Base-by-base conservation (phyloP, 2,113 vertebrate genomes). In the Candoia aspera region DNA sequence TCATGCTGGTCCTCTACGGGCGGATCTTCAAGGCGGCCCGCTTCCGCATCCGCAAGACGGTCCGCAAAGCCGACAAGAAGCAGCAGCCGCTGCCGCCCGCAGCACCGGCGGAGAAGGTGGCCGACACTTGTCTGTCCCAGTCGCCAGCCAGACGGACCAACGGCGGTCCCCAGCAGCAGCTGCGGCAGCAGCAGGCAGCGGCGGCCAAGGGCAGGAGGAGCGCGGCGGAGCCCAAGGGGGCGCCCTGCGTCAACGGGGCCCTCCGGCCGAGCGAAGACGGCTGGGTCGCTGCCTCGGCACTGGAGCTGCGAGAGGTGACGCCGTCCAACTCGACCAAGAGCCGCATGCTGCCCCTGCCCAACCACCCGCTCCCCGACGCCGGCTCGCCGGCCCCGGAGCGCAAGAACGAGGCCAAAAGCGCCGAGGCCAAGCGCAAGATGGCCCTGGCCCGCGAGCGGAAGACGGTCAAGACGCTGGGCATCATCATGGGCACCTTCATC, bases 401-500 rank as follows among this genome's bases (percentile, higher is more conserved):
- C 93, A 98, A 98, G 94, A 98, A 98, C 58, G 98, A 98, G 88
- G 73, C 91, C 87, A 98, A 96, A 93, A 98, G 96, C 94, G 96
- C 97, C 0, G 99, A 98, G 23, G 98, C 98, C 10, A 99, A 98
- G 95, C 97, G 98, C 64, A 99, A 99, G 95, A 97, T 98, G 94
- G 99, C 98, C 64, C 94, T 99, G 94, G 98, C 98, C 85, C 97
- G 99, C n/a, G 99, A 99, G 91, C 98, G 98, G 90, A 99, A 99
- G 95, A 99, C 99, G 0, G 99, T 99, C 79, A 99, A 99, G 96
- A 99, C 99, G 0, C 95, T 99, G 91, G 99, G 99, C 60, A 99
- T 99, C 96, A 99, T 99, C 91, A 99, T 99, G 99, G 99, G 99
- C 29, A 99, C 99, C 24, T 99, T 99, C 97, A 99, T 99, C 95